phyloP scores from a whole-genome alignment of 2,113 vertebrate genomes.

The Poeciliopsis prolifica region DNA sequence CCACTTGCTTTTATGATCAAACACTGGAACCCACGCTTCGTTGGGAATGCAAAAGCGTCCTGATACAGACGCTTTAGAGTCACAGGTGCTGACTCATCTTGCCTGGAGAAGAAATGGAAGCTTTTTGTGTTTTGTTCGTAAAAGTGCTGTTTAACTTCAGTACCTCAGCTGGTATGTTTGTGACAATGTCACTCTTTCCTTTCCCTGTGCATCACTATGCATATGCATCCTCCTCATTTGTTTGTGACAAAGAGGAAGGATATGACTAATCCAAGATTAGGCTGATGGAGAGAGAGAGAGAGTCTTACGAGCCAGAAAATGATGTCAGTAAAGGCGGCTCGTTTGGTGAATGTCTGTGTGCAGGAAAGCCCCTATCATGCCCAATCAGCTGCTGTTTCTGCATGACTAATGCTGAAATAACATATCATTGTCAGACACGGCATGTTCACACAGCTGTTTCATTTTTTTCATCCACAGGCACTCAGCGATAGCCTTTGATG shows the following conservation, averaged over 20 bases:
- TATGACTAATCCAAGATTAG: slow-evolving; percentile 50
- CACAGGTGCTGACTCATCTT: slow-evolving; percentile 66
- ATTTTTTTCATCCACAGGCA: slow-evolving; percentile 17
- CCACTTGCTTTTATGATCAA: slow-evolving; percentile 63
- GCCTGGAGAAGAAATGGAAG: slow-evolving; percentile 13
- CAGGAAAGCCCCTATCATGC: slow-evolving; percentile 48
- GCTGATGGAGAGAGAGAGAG: slow-evolving; percentile 29
- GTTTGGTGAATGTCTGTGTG: slow-evolving; percentile 21
- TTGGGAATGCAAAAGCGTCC: slow-evolving; percentile 47
- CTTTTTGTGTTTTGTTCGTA: slow-evolving; percentile 49
- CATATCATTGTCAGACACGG: slow-evolving; percentile 62
- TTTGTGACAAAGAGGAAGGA: slow-evolving; percentile 50
- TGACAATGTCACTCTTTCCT: neutral
- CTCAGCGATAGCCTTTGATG: slow-evolving; percentile 33
- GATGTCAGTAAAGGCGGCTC: slow-evolving; percentile 27
- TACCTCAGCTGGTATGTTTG: slow-evolving; percentile 22
- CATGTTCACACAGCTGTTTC: slow-evolving; percentile 54
- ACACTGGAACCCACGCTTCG: slow-evolving; percentile 47
- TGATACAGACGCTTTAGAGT: slow-evolving; percentile 35
- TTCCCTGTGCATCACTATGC: neutral
- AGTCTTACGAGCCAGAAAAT: slow-evolving; percentile 49
- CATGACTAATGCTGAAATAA: slow-evolving; percentile 67
- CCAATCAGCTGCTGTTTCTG: slow-evolving; percentile 63
- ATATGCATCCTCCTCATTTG: slow-evolving; percentile 40
- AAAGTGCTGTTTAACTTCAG: slow-evolving; percentile 34